Conservation (phyloP, 2,797 vertebrate genomes). For the Sebastes nivosus region DNA sequence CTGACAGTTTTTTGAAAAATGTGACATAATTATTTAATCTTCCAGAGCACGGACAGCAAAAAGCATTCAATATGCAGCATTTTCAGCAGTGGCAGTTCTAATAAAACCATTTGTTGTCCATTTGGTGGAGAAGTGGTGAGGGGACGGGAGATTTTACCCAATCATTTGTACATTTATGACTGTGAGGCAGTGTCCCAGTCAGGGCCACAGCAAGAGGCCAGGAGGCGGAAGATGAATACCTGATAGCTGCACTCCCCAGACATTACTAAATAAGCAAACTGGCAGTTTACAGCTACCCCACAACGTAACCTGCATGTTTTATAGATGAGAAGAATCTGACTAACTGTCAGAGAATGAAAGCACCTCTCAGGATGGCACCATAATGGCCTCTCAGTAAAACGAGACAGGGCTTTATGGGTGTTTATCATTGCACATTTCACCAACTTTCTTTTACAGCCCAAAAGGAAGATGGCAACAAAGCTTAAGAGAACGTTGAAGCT, state of each 20-base stretch:
- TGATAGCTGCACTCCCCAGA: conserved; percentile 76
- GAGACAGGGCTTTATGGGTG: conserved; percentile 73
- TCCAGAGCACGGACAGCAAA: conserved; percentile 17
- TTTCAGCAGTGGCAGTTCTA: conserved; percentile 29
- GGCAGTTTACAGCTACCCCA: conserved; percentile 80
- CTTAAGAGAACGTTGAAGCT: conserved; percentile 61
- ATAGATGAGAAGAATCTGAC: conserved; percentile 80
- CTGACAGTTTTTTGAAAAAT: conserved; percentile 34
- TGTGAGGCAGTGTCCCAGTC: conserved; percentile 60
- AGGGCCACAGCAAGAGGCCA: conserved; percentile 61
- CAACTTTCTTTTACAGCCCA: conserved; percentile 70
- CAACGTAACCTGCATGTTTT: conserved; percentile 79
- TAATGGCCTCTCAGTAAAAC: conserved; percentile 79
- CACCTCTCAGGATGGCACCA: conserved; percentile 65
- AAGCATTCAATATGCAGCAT: conserved; percentile 37
- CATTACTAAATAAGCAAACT: conserved; percentile 81
- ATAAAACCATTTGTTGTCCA: conserved; percentile 65
- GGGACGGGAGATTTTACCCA: conserved; percentile 50
- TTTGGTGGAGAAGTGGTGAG: conserved; percentile 53
- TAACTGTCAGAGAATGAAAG: conserved; percentile 75
- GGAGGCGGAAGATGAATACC: conserved; percentile 74
- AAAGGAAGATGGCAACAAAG: conserved; percentile 63
- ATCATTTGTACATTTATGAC: conserved; percentile 76
- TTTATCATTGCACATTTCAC: conserved; percentile 76
- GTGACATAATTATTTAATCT: conserved; percentile 47